Evolutionary conservation across 2,113 vertebrate genomes (phyloP).

Genomic region (Heterocephalus glaber): DNA sequence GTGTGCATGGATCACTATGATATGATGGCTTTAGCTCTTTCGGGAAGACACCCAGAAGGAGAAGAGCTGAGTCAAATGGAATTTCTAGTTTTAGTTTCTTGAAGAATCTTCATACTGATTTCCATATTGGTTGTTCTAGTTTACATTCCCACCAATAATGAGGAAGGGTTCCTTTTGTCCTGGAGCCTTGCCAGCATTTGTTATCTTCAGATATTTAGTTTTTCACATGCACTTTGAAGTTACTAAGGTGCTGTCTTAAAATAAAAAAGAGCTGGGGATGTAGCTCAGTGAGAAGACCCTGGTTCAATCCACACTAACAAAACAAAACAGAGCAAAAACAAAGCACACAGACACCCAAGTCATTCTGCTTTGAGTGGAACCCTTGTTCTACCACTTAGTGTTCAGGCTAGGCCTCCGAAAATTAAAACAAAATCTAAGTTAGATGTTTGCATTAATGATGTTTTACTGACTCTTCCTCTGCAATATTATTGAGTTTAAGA

Average conservation of each 20-base stretch:
- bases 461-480: background rate
- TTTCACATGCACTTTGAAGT: background rate
- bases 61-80: background rate
- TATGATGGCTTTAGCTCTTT: background rate
- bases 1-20: background rate
- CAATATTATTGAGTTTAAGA: background rate
- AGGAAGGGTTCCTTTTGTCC: background rate
- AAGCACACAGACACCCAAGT: background rate
- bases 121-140: background rate
- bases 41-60: background rate
- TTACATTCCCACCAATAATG: background rate
- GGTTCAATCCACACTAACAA: background rate
- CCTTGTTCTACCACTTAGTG: background rate
- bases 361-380: background rate
- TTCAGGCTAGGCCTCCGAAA: background rate
- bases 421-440: conserved; percentile 18
- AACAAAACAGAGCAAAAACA: background rate
- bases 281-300: background rate
- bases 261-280: background rate
- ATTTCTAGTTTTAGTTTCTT: too few relatives aligned
- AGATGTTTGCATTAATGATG: background rate
- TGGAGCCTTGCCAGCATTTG: background rate
- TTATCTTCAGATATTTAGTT: conserved; percentile 11
- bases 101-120: background rate
- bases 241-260: background rate